phyloP scores from a whole-genome alignment of 1,140 invertebrate genomes.

The Drosophila tristis region DNA sequence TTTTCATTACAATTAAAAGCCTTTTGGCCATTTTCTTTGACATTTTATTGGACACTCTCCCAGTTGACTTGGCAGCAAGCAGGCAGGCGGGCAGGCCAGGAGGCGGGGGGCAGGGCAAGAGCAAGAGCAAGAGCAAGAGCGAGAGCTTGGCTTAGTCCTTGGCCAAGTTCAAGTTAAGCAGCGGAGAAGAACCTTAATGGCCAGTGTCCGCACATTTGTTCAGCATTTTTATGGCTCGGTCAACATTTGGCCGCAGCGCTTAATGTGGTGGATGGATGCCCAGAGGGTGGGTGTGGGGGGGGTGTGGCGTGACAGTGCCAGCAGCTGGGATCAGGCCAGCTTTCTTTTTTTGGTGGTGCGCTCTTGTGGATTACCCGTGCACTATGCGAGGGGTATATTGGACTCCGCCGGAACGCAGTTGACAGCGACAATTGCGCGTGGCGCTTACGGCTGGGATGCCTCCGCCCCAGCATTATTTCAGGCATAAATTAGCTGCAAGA shows the following conservation, averaged over 20 bases:
- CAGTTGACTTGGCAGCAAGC: slow-evolving; percentile 25
- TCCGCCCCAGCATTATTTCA: no score
- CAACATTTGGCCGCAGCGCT: slow-evolving; percentile 32
- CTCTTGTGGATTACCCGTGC: no score
- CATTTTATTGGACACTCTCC: slow-evolving; percentile 66
- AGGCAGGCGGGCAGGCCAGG: slow-evolving; percentile 16
- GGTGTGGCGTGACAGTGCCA: slow-evolving; percentile 8
- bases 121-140: neutral
- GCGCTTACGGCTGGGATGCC: no score
- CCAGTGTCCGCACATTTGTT: slow-evolving; percentile 46
- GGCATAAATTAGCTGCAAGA: no score
- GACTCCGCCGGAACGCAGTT: no score
- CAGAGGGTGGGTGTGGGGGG: neutral
- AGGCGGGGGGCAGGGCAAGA: neutral
- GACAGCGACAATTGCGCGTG: no score
- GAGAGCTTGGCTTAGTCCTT: slow-evolving; percentile 14
- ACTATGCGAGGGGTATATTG: no score
- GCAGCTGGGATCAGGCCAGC: slow-evolving; percentile 40
- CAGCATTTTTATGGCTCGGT: slow-evolving; percentile 34
- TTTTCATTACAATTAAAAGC: slow-evolving; percentile 77
- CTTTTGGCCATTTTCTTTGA: slow-evolving; percentile 74
- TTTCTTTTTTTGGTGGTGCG: no score
- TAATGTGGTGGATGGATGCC: slow-evolving; percentile 17
- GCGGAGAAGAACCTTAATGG: slow-evolving; percentile 25
- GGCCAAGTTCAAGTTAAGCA: slow-evolving; percentile 30